Conservation (phyloP, 2,113 vertebrate species). For the Rhabdomys dilectus region DNA sequence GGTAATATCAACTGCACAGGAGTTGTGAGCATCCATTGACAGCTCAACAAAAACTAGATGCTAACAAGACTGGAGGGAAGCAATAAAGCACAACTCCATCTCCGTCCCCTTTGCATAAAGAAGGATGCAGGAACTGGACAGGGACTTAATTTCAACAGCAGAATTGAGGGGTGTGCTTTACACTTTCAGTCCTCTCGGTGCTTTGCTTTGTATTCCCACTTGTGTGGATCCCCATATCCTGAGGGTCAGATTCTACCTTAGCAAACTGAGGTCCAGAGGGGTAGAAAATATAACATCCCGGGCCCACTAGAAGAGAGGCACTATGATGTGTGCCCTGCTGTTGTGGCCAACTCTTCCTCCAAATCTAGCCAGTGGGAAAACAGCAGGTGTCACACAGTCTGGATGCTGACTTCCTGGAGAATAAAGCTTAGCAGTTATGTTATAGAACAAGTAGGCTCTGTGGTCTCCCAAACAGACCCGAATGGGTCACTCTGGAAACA, state of each 20-base stretch:
- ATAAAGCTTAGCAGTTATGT: background rate
- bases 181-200: background rate
- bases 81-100: background rate
- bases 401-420: accelerated
- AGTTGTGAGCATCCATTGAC: background rate
- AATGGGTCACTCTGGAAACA: background rate
- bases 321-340: background rate
- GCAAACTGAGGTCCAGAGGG: background rate
- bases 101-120: background rate
- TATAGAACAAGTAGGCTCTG: background rate
- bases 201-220: background rate
- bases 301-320: background rate
- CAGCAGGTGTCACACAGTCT: background rate
- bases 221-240: background rate
- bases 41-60: background rate
- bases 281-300: background rate
- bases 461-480: too few relatives aligned
- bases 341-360: background rate
- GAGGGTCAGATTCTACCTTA: background rate
- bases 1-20: background rate
- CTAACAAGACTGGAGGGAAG: background rate
- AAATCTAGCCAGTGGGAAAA: background rate
- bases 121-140: background rate
- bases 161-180: background rate
- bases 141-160: background rate